Conservation (phyloP, 2,888 invertebrate genomes). For the Chrysina gloriosa region DNA sequence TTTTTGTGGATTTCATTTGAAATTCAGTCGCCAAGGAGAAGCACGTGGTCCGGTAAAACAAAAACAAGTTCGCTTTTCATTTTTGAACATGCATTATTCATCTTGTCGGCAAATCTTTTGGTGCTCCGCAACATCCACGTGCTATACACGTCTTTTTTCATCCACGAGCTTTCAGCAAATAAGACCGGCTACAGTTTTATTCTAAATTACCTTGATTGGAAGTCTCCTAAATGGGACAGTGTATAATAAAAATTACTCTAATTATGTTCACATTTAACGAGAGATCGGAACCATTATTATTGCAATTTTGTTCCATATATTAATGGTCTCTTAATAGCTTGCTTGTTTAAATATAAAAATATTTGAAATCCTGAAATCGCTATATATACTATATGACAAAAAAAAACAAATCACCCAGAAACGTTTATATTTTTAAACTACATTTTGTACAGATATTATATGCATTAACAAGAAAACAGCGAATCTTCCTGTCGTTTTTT, state of each 20-base stretch:
- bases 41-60: constrained; percentile 51
- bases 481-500: too few relatives aligned
- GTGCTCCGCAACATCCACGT: constrained; percentile 31
- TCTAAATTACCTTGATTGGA: neutral
- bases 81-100: constrained; percentile 58
- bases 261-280: neutral
- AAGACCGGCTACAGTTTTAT: neutral
- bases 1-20: constrained; percentile 52
- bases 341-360: too few relatives aligned
- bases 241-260: neutral
- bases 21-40: constrained; percentile 49
- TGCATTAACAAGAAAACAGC: too few relatives aligned
- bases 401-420: too few relatives aligned
- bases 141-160: constrained; percentile 34
- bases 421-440: too few relatives aligned
- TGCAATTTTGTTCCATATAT: too few relatives aligned
- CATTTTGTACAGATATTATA: too few relatives aligned
- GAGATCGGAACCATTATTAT: too few relatives aligned
- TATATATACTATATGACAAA: too few relatives aligned
- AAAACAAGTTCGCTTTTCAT: constrained; percentile 57
- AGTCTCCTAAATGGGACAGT: neutral
- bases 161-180: constrained; percentile 2
- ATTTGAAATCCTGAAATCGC: too few relatives aligned
- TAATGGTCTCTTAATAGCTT: too few relatives aligned
- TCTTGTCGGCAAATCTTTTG: constrained; percentile 47